These are phyloP conservation scores for Nemoura dubitans DNA, from an alignment of 2,888 invertebrate genomes.

Conservation along the genomic window DNA sequence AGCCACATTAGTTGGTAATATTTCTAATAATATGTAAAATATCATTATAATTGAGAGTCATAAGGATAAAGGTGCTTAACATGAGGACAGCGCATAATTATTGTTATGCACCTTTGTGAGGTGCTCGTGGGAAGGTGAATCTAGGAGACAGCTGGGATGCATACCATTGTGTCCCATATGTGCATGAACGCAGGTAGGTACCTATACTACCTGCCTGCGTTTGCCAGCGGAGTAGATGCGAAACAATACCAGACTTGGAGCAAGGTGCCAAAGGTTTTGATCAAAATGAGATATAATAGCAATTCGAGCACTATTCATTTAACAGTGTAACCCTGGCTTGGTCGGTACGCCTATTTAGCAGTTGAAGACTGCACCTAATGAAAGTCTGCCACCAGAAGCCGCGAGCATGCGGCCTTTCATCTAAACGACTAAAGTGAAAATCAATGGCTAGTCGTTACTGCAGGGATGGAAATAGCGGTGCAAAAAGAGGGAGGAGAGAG, in stretches of 20 bases:
- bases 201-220: no score
- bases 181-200: no score
- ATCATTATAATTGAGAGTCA: background rate
- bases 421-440: conserved; percentile 23
- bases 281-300: no score
- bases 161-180: no score
- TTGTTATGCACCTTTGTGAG: background rate
- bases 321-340: no score
- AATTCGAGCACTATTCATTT: no score
- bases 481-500: conserved; percentile 24
- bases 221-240: no score
- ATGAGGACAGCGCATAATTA: background rate
- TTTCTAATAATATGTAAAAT: conserved; percentile 12
- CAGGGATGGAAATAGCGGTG: conserved; percentile 32
- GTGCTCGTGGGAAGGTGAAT: background rate
- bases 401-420: conserved; percentile 25
- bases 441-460: conserved; percentile 35
- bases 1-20: background rate
- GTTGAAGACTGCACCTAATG: background rate
- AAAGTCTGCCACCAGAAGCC: background rate
- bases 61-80: background rate
- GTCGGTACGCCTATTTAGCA: background rate
- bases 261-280: no score
- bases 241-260: no score
- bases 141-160: background rate